Evolutionary conservation across 2,797 vertebrate species (phyloP).

Genomic region (Syndactyla subalaris): DNA sequence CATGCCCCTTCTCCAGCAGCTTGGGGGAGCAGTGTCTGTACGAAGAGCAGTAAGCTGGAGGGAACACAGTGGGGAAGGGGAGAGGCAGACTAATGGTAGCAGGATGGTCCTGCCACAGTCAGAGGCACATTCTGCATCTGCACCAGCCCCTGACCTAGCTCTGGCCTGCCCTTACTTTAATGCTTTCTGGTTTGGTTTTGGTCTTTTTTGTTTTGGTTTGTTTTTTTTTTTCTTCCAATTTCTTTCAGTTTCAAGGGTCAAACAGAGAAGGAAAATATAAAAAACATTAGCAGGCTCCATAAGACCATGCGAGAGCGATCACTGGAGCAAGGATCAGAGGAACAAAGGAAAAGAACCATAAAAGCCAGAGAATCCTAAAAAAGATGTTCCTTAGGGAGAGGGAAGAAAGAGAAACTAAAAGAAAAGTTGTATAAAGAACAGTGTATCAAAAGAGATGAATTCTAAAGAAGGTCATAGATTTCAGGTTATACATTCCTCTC

Average conservation of each 20-base stretch:
- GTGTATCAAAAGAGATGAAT: neutral
- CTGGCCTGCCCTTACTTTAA: neutral
- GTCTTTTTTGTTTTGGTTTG: no score
- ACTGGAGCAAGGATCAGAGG: neutral
- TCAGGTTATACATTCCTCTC: neutral
- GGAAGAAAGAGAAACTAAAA: neutral
- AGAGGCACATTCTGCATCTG: neutral
- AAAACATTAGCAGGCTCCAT: neutral
- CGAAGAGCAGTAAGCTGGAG: neutral
- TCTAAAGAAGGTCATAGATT: neutral
- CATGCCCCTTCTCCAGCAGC: neutral
- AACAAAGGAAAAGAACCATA: neutral
- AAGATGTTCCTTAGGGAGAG: neutral
- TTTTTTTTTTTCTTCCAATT: neutral
- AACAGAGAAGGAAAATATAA: neutral
- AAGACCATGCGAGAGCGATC: neutral
- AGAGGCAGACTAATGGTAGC: neutral
- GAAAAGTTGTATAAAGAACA: neutral
- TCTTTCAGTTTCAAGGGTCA: neutral
- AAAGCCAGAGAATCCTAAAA: neutral
- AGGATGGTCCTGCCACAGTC: neutral
- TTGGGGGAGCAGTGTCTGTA: neutral
- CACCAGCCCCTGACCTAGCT: fast-evolving
- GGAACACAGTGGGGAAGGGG: neutral
- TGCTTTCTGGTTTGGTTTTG: neutral